Conservation (phyloP, 1,140 invertebrate species). For the Psilanteris sp. region DNA sequence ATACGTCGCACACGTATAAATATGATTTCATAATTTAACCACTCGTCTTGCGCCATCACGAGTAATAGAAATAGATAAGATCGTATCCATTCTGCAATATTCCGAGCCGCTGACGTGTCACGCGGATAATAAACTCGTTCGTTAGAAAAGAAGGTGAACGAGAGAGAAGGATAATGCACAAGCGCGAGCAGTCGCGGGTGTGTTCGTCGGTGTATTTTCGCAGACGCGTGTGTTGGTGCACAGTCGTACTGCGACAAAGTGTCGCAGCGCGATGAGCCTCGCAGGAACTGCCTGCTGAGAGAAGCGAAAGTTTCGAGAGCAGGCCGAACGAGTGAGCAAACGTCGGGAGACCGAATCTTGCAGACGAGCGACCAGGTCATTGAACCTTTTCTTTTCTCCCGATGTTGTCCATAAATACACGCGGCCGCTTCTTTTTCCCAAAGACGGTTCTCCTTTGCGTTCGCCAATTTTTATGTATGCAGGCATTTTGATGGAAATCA, state of each 20-base stretch:
- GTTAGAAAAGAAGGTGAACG: constrained; percentile 41
- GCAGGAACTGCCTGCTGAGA: constrained; percentile 41
- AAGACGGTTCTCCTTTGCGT: background rate
- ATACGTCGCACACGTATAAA: constrained; percentile 11
- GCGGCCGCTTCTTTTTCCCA: background rate
- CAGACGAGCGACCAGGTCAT: constrained; percentile 39
- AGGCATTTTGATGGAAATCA: constrained; percentile 26
- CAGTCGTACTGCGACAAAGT: constrained; percentile 59
- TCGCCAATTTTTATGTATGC: constrained; percentile 23
- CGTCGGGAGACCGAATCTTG: constrained; percentile 48
- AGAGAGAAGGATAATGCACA: constrained; percentile 25
- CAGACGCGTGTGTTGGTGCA: constrained; percentile 35
- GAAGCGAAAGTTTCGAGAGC: constrained; percentile 48
- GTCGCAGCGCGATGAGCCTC: constrained; percentile 55
- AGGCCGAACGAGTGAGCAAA: constrained; percentile 16
- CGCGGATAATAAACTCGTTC: constrained; percentile 51
- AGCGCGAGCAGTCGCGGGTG: constrained; percentile 11
- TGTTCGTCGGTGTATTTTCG: constrained; percentile 1
- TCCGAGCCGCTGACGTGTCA: constrained; percentile 49
- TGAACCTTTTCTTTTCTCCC: constrained; percentile 57
- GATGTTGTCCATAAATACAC: constrained; percentile 60
- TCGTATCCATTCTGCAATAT: constrained; percentile 52
- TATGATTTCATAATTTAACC: constrained; percentile 33
- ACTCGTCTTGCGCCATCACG: constrained; percentile 14
- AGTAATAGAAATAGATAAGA: constrained; percentile 52